A percentile compares a stretch with the other conserved stretches of the same genome.
Evolutionary conservation across 2,113 vertebrate species (phyloP).

Genomic region (Lagopus leucura): DNA sequence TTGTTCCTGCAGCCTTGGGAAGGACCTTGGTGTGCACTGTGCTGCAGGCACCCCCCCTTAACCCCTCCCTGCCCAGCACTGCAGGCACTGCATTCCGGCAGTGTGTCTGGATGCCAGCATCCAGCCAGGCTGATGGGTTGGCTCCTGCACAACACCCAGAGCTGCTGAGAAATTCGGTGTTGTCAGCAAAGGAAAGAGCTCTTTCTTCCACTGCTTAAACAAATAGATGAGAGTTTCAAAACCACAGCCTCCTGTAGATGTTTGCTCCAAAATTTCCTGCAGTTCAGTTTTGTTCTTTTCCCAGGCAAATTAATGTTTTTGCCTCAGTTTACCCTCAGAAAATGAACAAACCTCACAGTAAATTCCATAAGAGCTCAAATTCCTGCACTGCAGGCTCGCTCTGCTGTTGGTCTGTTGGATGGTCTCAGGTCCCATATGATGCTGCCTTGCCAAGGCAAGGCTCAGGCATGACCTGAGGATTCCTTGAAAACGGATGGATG

Average conservation of each 20-base stretch:
- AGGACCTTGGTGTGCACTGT: constrained; percentile 69
- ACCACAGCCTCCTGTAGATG: no score
- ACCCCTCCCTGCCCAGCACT: constrained; percentile 67
- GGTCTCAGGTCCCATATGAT: not conserved
- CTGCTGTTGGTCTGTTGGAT: not conserved
- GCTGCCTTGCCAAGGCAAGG: not conserved
- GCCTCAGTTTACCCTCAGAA: not conserved
- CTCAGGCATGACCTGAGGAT: accelerated
- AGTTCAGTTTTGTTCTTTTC: not conserved
- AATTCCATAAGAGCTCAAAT: not conserved
- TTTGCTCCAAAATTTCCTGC: not conserved
- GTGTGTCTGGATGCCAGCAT: accelerated
- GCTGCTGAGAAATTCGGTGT: not conserved
- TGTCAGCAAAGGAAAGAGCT: not conserved
- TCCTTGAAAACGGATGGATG: not conserved
- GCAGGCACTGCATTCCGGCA: not conserved
- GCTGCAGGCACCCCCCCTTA: constrained; percentile 65
- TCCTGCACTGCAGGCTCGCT: not conserved
- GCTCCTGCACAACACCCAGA: not conserved
- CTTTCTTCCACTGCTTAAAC: not conserved
- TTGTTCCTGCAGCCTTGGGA: constrained; percentile 77
- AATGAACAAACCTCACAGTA: not conserved
- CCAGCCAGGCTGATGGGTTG: not conserved
- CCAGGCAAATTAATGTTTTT: not conserved
- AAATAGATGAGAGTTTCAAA: no score